Percentiles rank a stretch among this genome's conserved stretches.
These are phyloP conservation scores for Hipparchia sbordonii DNA, from an alignment of 2,888 invertebrate genomes.

Conservation along the genomic window DNA sequence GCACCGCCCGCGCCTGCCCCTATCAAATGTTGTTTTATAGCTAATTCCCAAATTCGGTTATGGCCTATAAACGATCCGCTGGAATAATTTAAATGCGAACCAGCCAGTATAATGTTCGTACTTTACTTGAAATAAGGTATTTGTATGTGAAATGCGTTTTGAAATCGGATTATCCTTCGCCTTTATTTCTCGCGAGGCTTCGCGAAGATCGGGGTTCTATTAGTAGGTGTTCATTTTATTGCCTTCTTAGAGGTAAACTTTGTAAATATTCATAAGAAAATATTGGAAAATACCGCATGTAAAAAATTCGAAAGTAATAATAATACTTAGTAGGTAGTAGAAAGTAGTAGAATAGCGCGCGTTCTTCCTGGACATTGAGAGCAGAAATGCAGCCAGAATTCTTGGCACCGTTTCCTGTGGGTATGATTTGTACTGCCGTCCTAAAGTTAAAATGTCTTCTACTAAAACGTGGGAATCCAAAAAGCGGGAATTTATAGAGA, in stretches of 20 bases:
- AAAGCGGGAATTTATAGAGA: too few relatives aligned
- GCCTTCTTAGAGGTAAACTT: not conserved
- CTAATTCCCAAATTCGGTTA: constrained; percentile 83
- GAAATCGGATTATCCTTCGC: constrained; percentile 73
- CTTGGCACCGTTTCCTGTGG: too few relatives aligned
- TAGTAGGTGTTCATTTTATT: constrained; percentile 23
- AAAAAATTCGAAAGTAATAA: too few relatives aligned
- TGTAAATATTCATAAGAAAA: too few relatives aligned
- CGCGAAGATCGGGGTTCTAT: constrained; percentile 45
- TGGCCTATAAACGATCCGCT: constrained; percentile 83
- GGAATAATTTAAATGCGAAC: constrained; percentile 83
- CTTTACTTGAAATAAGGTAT: constrained; percentile 82
- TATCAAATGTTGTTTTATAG: constrained; percentile 84
- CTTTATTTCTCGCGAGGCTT: constrained; percentile 67
- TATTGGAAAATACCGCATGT: not conserved
- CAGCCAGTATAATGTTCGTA: constrained; percentile 81
- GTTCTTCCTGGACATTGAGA: too few relatives aligned
- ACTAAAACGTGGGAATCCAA: too few relatives aligned
- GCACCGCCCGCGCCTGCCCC: constrained; percentile 80
- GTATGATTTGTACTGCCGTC: too few relatives aligned
- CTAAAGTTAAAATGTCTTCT: too few relatives aligned
- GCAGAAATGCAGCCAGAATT: too few relatives aligned
- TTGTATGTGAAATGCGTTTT: constrained; percentile 83
- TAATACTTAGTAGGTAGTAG: too few relatives aligned
- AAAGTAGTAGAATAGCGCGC: too few relatives aligned